These are phyloP conservation scores for Mus spretus DNA, from an alignment of 2,797 vertebrate species.

Conservation along the genomic window DNA sequence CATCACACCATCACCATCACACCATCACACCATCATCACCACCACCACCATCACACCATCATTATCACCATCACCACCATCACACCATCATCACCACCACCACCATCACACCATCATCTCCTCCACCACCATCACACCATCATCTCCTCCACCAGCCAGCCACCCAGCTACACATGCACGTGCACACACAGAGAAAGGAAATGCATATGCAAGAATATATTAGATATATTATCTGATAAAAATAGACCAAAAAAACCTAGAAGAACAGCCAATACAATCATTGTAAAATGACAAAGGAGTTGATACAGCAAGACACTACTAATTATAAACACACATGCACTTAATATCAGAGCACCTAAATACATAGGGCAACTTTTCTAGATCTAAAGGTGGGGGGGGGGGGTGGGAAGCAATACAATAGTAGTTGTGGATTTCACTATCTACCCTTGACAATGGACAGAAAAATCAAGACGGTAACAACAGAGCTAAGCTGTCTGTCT, in stretches of 20 bases:
- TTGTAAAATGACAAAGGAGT: not conserved
- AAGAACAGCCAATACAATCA: not conserved
- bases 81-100: too few species aligned
- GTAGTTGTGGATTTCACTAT: not conserved
- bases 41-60: too few species aligned
- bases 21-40: too few species aligned
- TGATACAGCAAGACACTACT: not conserved
- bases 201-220: not conserved
- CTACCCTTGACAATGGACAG: not conserved
- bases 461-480: not conserved
- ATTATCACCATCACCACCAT: too few species aligned
- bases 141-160: not conserved
- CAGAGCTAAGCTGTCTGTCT: not conserved
- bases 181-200: not conserved
- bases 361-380: not conserved
- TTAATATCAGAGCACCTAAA: not conserved
- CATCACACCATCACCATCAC: not conserved
- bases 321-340: not conserved
- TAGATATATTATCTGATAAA: not conserved
- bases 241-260: not conserved
- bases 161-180: not conserved
- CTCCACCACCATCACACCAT: not conserved
- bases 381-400: not conserved
- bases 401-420: not conserved
- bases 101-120: not conserved